phyloP scores from a whole-genome alignment of 2,113 vertebrate genomes.

The Elanus axillaris region DNA sequence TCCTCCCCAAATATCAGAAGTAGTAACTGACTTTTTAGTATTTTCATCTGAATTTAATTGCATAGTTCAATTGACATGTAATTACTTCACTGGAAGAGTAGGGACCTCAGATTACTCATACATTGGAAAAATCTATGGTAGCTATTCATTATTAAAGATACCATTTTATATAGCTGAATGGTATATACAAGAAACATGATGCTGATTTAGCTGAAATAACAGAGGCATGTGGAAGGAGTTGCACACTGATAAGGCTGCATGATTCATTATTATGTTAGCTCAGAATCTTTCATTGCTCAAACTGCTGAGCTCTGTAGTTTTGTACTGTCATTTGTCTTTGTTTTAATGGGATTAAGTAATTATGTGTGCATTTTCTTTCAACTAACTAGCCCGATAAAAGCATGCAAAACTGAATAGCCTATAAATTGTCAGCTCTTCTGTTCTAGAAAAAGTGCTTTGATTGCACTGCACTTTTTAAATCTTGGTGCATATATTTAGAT shows the following conservation, averaged over 20 bases:
- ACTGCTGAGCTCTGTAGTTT: conserved; percentile 28
- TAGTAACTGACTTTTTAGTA: not conserved
- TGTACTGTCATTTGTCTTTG: conserved; percentile 32
- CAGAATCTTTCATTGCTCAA: conserved; percentile 21
- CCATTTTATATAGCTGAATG: not conserved
- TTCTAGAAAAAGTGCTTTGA: conserved; percentile 23
- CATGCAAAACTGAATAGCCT: conserved; percentile 37
- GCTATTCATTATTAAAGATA: not conserved
- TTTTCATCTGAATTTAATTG: not conserved
- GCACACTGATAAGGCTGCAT: not conserved
- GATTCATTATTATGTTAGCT: conserved; percentile 15
- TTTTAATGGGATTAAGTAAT: conserved; percentile 65
- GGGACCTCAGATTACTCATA: not conserved
- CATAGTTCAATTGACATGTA: not conserved
- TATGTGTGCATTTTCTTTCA: conserved; percentile 40
- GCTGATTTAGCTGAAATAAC: conserved; percentile 46
- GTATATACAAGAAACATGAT: not conserved
- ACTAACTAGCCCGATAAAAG: conserved; percentile 57
- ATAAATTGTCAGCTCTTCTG: conserved; percentile 32
- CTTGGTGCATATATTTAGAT: conserved; percentile 27
- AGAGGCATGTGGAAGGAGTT: conserved; percentile 46
- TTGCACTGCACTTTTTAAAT: conserved; percentile 17
- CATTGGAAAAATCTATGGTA: not conserved
- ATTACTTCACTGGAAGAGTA: not conserved
- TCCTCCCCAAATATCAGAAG: not conserved